These are phyloP conservation scores for Microctonus brassicae DNA, from an alignment of 2,888 invertebrate genomes.

Conservation along the genomic window DNA sequence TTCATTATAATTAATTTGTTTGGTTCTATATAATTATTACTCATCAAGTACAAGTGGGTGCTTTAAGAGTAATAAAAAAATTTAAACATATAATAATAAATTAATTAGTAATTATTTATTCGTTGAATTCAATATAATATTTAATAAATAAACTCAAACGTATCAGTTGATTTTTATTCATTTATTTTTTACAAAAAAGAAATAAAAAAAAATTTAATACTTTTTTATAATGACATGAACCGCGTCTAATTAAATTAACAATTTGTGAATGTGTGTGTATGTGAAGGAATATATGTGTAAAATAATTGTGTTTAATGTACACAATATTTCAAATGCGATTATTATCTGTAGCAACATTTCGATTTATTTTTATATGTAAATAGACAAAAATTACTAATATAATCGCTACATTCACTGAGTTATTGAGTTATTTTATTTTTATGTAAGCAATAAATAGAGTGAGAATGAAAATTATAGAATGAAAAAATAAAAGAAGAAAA, in stretches of 20 bases:
- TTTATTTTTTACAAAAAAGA: background rate
- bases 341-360: slow-evolving; percentile 30
- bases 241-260: background rate
- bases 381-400: slow-evolving; percentile 28
- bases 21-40: slow-evolving; percentile 26
- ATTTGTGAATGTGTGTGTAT: background rate
- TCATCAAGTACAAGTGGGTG: slow-evolving; percentile 6
- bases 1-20: slow-evolving; percentile 9
- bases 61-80: background rate
- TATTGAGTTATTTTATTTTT: slow-evolving; percentile 43
- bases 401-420: slow-evolving; percentile 40
- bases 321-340: background rate
- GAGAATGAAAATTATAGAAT: too few relatives aligned
- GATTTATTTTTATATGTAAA: slow-evolving; percentile 41
- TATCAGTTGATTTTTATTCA: background rate
- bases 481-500: too few relatives aligned
- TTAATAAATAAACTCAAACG: background rate
- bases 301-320: background rate
- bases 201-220: background rate
- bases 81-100: background rate
- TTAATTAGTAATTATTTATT: background rate
- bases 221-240: background rate
- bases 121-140: background rate
- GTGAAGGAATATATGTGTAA: background rate
- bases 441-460: slow-evolving; percentile 39